Evolutionary conservation across 2,113 vertebrate species (phyloP).

Genomic region (Oplegnathus fasciatus): DNA sequence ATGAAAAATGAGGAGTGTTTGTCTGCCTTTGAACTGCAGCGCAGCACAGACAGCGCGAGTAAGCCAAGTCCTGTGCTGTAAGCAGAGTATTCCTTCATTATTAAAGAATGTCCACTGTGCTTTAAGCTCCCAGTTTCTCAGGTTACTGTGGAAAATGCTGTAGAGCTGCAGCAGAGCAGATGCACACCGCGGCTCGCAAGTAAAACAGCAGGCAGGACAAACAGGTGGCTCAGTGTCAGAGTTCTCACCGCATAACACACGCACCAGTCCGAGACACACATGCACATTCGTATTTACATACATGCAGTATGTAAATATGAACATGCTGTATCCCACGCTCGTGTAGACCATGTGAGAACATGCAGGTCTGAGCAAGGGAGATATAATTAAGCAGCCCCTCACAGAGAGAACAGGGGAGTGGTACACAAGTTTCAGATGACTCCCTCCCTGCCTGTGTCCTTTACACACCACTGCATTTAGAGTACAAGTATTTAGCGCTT

Average conservation of each 20-base stretch:
- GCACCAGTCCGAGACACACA: neutral
- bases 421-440: conserved; percentile 65
- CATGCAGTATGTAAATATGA: conserved; percentile 24
- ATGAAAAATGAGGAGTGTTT: conserved; percentile 38
- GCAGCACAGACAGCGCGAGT: conserved; percentile 30
- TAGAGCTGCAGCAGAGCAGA: conserved; percentile 64
- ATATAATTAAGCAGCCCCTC: conserved; percentile 65
- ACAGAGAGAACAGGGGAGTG: conserved; percentile 37
- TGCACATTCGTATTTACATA: neutral
- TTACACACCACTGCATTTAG: conserved; percentile 67
- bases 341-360: conserved; percentile 68
- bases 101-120: conserved; percentile 72
- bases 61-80: conserved; percentile 55
- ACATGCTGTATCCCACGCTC: neutral
- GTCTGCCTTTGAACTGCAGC: conserved; percentile 35
- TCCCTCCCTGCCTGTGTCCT: conserved; percentile 53
- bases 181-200: conserved; percentile 34
- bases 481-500: conserved; percentile 61
- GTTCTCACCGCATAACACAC: neutral
- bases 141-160: conserved; percentile 71
- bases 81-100: conserved; percentile 78
- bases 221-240: conserved; percentile 64
- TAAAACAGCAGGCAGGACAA: conserved; percentile 37
- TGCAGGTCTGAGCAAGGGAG: conserved; percentile 36
- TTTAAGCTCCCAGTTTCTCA: conserved; percentile 66